These are phyloP conservation scores for Smittia aterrima DNA, from an alignment of 2,888 invertebrate species.

Conservation along the genomic window DNA sequence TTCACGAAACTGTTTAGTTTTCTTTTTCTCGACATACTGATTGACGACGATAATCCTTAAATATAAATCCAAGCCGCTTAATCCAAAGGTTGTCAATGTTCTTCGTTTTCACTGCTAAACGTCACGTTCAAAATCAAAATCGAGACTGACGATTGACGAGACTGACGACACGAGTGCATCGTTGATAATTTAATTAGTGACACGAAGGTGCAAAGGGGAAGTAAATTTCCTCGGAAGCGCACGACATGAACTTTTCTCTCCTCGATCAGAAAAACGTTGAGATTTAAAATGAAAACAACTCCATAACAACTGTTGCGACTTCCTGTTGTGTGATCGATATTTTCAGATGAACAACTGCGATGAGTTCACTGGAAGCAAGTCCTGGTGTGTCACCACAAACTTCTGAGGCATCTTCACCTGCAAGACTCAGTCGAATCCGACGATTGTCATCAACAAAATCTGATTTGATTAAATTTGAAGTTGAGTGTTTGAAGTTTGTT, in stretches of 20 bases:
- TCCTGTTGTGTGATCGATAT: neutral
- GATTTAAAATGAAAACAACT: too few species aligned
- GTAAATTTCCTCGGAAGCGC: too few species aligned
- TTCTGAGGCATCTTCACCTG: neutral
- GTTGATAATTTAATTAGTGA: neutral
- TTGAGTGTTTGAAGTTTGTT: slow-evolving; percentile 35
- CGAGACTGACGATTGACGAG: too few species aligned
- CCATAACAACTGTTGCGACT: neutral
- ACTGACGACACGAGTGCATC: neutral
- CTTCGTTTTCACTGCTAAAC: neutral
- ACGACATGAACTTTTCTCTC: too few species aligned
- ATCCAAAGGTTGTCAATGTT: neutral
- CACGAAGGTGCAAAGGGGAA: neutral
- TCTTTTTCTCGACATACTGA: too few species aligned
- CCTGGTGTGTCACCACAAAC: neutral
- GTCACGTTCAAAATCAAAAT: neutral
- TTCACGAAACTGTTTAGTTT: too few species aligned
- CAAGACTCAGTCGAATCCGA: neutral
- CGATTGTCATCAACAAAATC: slow-evolving; percentile 34
- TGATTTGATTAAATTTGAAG: slow-evolving; percentile 36
- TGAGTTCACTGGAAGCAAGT: neutral
- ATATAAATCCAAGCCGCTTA: too few species aligned
- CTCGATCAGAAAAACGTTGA: too few species aligned
- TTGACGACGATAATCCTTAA: too few species aligned
- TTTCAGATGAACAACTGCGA: neutral